Percentiles rank a stretch among this genome's conserved stretches.
These are phyloP conservation scores for Limnothrissa miodon DNA, from an alignment of 2,113 vertebrate species.

Conservation along the genomic window DNA sequence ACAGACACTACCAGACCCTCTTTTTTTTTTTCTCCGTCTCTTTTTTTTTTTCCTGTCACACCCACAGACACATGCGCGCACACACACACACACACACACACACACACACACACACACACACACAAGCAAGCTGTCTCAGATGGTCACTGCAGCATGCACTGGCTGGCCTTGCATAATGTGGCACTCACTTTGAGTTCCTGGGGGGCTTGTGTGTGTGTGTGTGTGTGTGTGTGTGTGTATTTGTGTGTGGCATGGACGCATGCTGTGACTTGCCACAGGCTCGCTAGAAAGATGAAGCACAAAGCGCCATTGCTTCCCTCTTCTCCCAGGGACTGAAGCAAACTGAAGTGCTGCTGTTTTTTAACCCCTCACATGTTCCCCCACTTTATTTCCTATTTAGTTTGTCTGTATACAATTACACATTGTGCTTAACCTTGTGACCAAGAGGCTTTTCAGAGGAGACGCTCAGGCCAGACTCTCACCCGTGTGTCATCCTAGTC, in stretches of 20 bases:
- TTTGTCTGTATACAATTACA: not conserved
- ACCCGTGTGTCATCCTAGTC: not conserved
- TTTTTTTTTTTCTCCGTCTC: too few species aligned
- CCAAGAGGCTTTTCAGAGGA: not conserved
- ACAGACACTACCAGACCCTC: too few species aligned
- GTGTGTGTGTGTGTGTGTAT: not conserved
- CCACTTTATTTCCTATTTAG: not conserved
- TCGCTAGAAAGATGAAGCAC: not conserved
- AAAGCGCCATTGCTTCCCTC: not conserved
- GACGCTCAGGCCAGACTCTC: not conserved
- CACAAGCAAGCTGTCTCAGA: not conserved
- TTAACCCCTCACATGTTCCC: too few species aligned
- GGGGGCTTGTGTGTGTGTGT: not conserved
- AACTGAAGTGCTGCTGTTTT: not conserved
- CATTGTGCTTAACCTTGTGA: not conserved
- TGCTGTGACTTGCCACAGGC: constrained; percentile 14
- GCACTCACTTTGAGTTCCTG: not conserved
- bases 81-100: not conserved
- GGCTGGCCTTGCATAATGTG: constrained; percentile 1
- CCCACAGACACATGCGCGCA: too few species aligned
- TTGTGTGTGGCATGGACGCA: constrained; percentile 10
- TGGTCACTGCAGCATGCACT: not conserved
- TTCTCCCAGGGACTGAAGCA: not conserved
- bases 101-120: not conserved
- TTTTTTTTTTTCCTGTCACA: too few species aligned